A percentile compares a stretch with the other conserved stretches of the same genome.
phyloP scores from a whole-genome alignment of 1,140 invertebrate species.

The Ylistrum balloti region DNA sequence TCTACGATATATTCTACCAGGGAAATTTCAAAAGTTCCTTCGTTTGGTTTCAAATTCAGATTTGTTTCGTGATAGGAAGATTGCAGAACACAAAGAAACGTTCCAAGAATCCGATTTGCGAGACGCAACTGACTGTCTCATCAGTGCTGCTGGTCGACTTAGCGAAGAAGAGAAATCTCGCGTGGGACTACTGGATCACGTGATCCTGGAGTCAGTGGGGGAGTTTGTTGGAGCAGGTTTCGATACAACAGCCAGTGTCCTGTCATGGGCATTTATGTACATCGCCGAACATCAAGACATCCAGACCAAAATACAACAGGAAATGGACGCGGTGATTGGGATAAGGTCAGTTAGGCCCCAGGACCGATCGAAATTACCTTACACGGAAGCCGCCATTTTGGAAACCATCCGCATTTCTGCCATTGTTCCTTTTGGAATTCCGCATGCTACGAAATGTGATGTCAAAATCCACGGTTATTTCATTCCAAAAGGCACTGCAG shows the following conservation, averaged over 20 bases:
- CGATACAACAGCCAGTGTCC: slow-evolving; percentile 91
- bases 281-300: slow-evolving; percentile 51
- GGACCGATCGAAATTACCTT: slow-evolving; percentile 52
- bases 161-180: background rate
- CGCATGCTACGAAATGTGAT: slow-evolving; percentile 67
- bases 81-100: slow-evolving; percentile 46
- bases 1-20: slow-evolving; percentile 51
- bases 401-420: slow-evolving; percentile 44
- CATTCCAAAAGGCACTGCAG: slow-evolving; percentile 76
- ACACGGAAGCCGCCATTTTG: slow-evolving; percentile 51
- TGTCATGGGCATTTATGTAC: slow-evolving; percentile 82
- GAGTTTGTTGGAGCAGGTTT: slow-evolving; percentile 94
- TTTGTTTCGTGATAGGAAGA: background rate
- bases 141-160: slow-evolving; percentile 22
- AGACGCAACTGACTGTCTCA: slow-evolving; percentile 52
- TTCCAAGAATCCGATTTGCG: slow-evolving; percentile 50
- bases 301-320: slow-evolving; percentile 55
- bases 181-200: background rate
- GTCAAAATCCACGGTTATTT: slow-evolving; percentile 72
- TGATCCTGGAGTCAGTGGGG: slow-evolving; percentile 55
- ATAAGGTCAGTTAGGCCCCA: background rate
- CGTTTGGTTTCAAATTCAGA: slow-evolving; percentile 15
- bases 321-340: slow-evolving; percentile 55
- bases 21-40: slow-evolving; percentile 43
- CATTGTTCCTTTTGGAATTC: slow-evolving; percentile 78